These are phyloP conservation scores for Epinephelus cyanopodus DNA, from an alignment of 2,113 vertebrate species.

Conservation along the genomic window DNA sequence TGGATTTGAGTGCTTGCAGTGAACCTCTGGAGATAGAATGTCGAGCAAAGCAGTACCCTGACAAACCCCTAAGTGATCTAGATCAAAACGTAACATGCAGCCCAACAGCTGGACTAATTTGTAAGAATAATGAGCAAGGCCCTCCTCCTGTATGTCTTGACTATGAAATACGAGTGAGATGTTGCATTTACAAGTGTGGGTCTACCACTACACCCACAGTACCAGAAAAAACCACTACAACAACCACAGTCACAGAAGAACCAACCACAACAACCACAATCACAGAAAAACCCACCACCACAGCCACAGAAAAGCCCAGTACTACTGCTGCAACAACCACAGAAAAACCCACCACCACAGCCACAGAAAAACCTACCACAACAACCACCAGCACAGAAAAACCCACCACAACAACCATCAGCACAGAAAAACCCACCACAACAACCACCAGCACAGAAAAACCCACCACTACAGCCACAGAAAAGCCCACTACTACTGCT, in stretches of 20 bases:
- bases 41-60: not conserved
- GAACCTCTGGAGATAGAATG: slow-evolving; percentile 53
- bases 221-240: not conserved
- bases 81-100: slow-evolving; percentile 55
- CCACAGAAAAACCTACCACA: too few species aligned
- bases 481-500: too few species aligned
- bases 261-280: not conserved
- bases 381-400: too few species aligned
- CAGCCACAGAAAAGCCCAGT: too few species aligned
- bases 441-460: too few species aligned
- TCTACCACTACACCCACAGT: not conserved
- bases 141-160: slow-evolving; percentile 4
- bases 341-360: too few species aligned
- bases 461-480: too few species aligned
- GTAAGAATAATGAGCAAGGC: slow-evolving; percentile 68
- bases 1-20: slow-evolving; percentile 23
- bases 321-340: not conserved
- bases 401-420: too few species aligned
- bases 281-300: not conserved
- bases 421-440: too few species aligned
- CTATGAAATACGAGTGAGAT: slow-evolving; percentile 66
- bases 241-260: not conserved
- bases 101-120: slow-evolving; percentile 56
- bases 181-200: slow-evolving; percentile 33
- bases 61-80: not conserved